These are phyloP conservation scores for Lophotis ruficrista DNA, from an alignment of 2,113 vertebrate species.

Conservation along the genomic window DNA sequence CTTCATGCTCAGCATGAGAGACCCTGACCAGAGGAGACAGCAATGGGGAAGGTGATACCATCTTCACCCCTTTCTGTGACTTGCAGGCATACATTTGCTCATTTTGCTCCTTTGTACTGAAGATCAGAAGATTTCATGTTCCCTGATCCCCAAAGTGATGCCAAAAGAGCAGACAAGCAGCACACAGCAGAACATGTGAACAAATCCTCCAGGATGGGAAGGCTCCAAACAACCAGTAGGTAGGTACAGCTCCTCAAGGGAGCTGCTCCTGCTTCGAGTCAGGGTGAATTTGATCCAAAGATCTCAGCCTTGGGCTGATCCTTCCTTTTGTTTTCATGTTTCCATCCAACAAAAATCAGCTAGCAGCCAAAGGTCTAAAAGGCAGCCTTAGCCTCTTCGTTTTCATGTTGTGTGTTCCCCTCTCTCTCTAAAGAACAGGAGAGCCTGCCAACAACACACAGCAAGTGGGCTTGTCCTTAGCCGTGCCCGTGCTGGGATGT, in stretches of 20 bases:
- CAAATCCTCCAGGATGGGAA: background rate
- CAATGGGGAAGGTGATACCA: fast-evolving
- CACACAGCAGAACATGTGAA: background rate
- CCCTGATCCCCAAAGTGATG: background rate
- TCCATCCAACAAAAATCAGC: background rate
- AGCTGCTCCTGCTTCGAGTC: background rate
- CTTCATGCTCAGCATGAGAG: background rate
- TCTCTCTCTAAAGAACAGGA: background rate
- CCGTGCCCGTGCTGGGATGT: background rate
- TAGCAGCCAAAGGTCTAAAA: background rate
- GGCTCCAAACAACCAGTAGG: background rate
- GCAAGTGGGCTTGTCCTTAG: fast-evolving
- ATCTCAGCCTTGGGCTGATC: background rate
- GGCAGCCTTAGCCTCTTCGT: background rate
- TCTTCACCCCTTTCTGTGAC: background rate
- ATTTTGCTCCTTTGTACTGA: background rate
- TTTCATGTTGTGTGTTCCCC: background rate
- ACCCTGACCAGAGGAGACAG: fast-evolving
- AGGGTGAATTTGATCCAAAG: background rate
- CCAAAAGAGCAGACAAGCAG: background rate
- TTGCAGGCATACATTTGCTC: background rate
- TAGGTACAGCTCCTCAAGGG: background rate
- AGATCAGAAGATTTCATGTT: background rate
- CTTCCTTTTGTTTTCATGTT: background rate
- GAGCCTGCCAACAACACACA: background rate